Base-by-base conservation (phyloP, 1,140 invertebrate species). In the Mesaphorura yosii region DNA sequence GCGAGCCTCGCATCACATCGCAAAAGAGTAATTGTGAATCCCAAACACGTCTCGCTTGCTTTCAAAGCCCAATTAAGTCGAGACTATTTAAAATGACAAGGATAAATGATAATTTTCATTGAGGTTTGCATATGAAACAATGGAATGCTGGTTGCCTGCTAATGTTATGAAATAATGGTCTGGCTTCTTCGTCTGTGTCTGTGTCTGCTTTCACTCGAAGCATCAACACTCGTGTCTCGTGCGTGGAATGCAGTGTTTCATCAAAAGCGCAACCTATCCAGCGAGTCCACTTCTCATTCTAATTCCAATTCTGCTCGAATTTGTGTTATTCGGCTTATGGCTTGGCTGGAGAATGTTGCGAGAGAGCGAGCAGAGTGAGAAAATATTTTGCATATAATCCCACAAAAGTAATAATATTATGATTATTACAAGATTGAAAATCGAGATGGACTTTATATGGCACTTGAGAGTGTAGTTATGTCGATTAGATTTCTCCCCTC, bases 391-490 rank as follows among this genome's bases (percentile, higher is more conserved):
- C n/a, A n/a, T n/a, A n/a, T n/a, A n/a, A n/a, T n/a, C n/a, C n/a
- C n/a, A n/a, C n/a, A n/a, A n/a, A n/a, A n/a, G n/a, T n/a, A n/a
- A n/a, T n/a, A n/a, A n/a, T n/a, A n/a, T n/a, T n/a, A n/a, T n/a
- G n/a, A n/a, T n/a, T n/a, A n/a, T n/a, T 34, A 17, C 39, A 3
- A 48, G 48, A 56, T 51, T 56, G 54, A 38, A 51, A 56, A 56
- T 55, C 29, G 54, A 48, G 41, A 51, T 34, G 40, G 54, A 56
- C 54, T 56, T 56, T 56, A 34, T 34, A 56, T 56, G 48, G 54
- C 47, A 45, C 54, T 50, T 51, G 26, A 19, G 54, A 56, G 54
- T 44, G 54, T 46, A 56, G 54, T 56, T 56, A 56, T 52, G 51
- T 29, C 49, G 49, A 51, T 51, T 51, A 51, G 38, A 42, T 52